Base-by-base conservation (phyloP, 2,113 vertebrate species). In the Cariama cristata region DNA sequence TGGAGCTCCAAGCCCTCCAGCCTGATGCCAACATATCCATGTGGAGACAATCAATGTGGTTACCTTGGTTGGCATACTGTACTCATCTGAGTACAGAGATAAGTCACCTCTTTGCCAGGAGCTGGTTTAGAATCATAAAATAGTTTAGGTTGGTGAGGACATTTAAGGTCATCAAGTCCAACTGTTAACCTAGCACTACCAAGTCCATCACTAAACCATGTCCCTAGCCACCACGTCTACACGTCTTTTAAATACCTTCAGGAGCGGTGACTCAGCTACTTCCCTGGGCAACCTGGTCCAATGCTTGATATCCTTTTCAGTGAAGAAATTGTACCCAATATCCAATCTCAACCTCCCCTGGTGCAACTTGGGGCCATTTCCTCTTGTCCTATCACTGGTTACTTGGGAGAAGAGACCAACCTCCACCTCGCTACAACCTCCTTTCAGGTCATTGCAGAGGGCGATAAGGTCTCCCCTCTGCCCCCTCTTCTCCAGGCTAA, bases 231-330 rank as follows among this genome's bases (percentile, higher is more conserved):
- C 13, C 45, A 62, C 6, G 6, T 27, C 14, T n/a, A 28, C 21
- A 2, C 0, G 0, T 4, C 24, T 62, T 88, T 71, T 11, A 21
- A 45, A 19, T 13, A 6, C 4, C 33, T 73, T 49, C 62, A 18
- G 26, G 44, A 7, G 6, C 5, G 5, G 21, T 2, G 32, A 52
- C 16, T 35, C 8, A 6, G 60, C 1, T 3, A 17, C 13, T 18
- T 19, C 24, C 18, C 52, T 19, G 17, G 11, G 30, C 12, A 63
- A 23, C 24, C 15, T 52, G 2, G 32, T 44, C 23, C 42, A 3
- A 0, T 21, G 19, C 7, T 33, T 42, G 14, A 38, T 38, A 38
- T 38, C 38, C 38, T 38, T 38, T 38, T 38, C 38, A 38, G 38
- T 38, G 38, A 38, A 38, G 38, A 38, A 38, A 38, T 38, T 38